A percentile compares a stretch with the other conserved stretches of the same genome.
Conservation (phyloP, 1,140 invertebrate genomes). For the Philopotamus ludificatus region DNA sequence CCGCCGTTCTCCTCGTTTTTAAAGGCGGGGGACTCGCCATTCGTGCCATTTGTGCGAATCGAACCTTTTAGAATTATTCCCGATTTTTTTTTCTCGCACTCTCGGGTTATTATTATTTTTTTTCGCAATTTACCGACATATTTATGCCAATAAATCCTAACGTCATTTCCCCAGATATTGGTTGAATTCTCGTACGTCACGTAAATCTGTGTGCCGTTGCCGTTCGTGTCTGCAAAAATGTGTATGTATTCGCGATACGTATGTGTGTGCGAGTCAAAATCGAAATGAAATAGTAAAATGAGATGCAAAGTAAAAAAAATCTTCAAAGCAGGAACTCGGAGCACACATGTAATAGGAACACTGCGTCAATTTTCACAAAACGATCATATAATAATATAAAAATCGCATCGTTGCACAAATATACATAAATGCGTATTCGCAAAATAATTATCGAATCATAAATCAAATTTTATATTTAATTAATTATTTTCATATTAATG, state of each 20-base stretch:
- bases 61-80: slow-evolving; percentile 29
- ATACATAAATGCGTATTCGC: no score
- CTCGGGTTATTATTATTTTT: no score
- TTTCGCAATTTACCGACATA: no score
- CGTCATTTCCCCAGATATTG: no score
- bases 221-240: not conserved
- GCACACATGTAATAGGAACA: slow-evolving; percentile 19
- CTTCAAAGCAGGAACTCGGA: slow-evolving; percentile 31
- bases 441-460: no score
- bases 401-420: no score
- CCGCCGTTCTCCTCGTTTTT: no score
- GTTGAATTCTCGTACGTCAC: not conserved
- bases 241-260: slow-evolving; percentile 1
- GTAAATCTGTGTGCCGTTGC: not conserved
- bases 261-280: slow-evolving; percentile 29
- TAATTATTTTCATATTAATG: slow-evolving; percentile 12
- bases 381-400: no score
- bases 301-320: slow-evolving; percentile 36
- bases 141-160: no score
- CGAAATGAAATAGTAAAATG: slow-evolving; percentile 40
- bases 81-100: slow-evolving; percentile 22
- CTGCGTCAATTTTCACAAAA: slow-evolving; percentile 21
- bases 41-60: slow-evolving; percentile 4
- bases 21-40: not conserved
- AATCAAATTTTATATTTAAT: not conserved